A percentile compares a stretch with the other conserved stretches of the same genome.
Evolutionary conservation across 2,113 vertebrate genomes (phyloP).

Genomic region (Marmota monax): DNA sequence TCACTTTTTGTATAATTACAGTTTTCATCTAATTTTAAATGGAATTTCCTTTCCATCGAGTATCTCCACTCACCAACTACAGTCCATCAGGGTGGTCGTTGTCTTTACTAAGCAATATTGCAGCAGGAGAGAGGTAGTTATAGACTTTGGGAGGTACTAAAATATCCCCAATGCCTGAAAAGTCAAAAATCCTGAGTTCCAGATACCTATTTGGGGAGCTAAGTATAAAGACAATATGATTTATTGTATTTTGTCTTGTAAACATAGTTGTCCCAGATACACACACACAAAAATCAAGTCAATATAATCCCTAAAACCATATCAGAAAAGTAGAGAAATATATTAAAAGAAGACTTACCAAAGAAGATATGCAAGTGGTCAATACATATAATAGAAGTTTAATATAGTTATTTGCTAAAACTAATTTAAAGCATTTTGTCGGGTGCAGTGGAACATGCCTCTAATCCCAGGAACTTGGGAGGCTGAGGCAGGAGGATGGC

Average conservation of each 20-base stretch:
- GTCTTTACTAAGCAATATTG: background rate
- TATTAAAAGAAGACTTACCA: background rate
- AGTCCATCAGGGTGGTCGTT: accelerated
- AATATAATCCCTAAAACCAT: background rate
- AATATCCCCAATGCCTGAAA: background rate
- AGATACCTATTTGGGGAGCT: background rate
- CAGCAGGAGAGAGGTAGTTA: background rate
- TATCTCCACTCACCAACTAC: accelerated
- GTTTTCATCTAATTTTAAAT: background rate
- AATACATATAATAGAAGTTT: background rate
- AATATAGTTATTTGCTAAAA: background rate
- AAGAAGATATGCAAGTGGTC: background rate
- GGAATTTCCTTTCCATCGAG: background rate
- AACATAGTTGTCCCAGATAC: background rate
- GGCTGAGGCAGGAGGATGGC: too few species aligned
- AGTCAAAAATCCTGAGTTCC: background rate
- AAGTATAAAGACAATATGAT: background rate
- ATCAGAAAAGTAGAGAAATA: background rate
- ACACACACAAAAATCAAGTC: background rate
- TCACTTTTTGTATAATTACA: background rate
- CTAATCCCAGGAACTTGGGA: too few species aligned
- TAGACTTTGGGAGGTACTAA: background rate
- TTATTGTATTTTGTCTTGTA: background rate
- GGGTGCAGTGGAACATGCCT: too few species aligned
- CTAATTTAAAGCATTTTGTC: background rate